Evolutionary conservation across 2,113 vertebrate genomes (phyloP), one percentile per base, ranked within the genome.

Genomic region (Amphiprion percula): DNA sequence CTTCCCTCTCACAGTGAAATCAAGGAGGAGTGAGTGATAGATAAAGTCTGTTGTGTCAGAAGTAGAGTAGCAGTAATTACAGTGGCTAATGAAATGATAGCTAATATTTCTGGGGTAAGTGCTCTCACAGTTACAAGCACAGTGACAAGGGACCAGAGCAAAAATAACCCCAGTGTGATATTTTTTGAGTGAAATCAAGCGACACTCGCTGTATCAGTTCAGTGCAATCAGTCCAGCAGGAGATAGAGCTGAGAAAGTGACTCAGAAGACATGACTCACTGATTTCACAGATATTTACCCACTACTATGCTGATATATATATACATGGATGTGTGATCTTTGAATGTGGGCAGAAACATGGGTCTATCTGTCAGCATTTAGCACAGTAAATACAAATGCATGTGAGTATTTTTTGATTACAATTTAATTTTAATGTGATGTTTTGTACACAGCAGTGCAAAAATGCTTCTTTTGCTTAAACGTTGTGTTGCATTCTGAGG

Each of bases 401-500:
- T 41, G 4, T 44, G 41, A n/a, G 24, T 41, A 1, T 44, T 47
- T 68, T 33, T 65, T 3, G n/a, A 2, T 15, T n/a, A 17, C 4
- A 50, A 0, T 63, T 23, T 17, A 1, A 64, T 56, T 55, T 49
- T 21, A 50, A 66, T 52, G 19, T 61, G 14, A n/a, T 54, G 10
- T 33, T 49, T 54, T 5, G 26, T 14, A 30, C 23, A 44, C 2
- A 14, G 41, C 41, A 44, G 41, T 4, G 41, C 12, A 44, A 7
- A 12, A 15, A 44, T 60, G 2, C 14, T 30, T 37, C 9, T 11
- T 60, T 79, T 61, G 7, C 5, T 4, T 60, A 95, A 89, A 95
- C 90, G 59, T 91, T 89, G 65, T 96, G 66, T 78, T 95, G 95
- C 46, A 96, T 84, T 83, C 86, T 96, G 61, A 97, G 93, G 24